A percentile compares a stretch with the other conserved stretches of the same genome.
Conservation (phyloP, 1,140 invertebrate genomes). For the Drosophila lacertosa region DNA sequence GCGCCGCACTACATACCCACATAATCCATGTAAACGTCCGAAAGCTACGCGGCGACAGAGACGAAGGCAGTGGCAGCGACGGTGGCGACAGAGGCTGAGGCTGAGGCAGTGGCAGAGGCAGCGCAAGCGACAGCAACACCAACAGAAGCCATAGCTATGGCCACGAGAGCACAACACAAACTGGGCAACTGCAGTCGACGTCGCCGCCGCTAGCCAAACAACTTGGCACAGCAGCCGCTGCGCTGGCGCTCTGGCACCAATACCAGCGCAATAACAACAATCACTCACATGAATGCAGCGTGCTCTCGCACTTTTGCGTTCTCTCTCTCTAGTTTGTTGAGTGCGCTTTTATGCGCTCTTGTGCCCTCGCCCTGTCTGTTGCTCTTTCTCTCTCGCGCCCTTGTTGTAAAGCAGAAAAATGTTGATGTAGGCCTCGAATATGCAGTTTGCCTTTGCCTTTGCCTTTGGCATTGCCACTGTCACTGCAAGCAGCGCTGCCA, state of each 20-base stretch:
- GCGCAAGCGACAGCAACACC: conserved; percentile 22
- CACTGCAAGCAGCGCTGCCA: conserved; percentile 68
- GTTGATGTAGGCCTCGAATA: conserved; percentile 81
- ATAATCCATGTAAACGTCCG: conserved; percentile 66
- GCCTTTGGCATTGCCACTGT: conserved; percentile 80
- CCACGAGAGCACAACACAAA: conserved; percentile 59
- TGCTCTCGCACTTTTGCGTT: conserved; percentile 1
- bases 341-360: conserved; percentile 17
- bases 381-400: conserved; percentile 45
- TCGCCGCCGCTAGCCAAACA: conserved; percentile 35
- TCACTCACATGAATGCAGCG: conserved; percentile 10
- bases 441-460: conserved; percentile 74
- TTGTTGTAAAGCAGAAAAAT: conserved; percentile 66
- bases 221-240: conserved; percentile 40
- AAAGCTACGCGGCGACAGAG: conserved; percentile 43
- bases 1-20: conserved; percentile 73
- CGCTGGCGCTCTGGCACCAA: conserved; percentile 17
- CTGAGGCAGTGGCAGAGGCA: conserved; percentile 5
- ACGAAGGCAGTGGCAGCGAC: neutral
- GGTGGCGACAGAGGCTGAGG: conserved; percentile 15
- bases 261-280: conserved; percentile 16
- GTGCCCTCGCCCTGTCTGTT: conserved; percentile 4
- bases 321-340: conserved; percentile 22
- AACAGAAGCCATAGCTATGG: conserved; percentile 62
- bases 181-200: conserved; percentile 30